Percentiles rank a stretch among this genome's conserved stretches.
Conservation (phyloP, 2,113 vertebrate species). For the Erythrolamprus reginae region DNA sequence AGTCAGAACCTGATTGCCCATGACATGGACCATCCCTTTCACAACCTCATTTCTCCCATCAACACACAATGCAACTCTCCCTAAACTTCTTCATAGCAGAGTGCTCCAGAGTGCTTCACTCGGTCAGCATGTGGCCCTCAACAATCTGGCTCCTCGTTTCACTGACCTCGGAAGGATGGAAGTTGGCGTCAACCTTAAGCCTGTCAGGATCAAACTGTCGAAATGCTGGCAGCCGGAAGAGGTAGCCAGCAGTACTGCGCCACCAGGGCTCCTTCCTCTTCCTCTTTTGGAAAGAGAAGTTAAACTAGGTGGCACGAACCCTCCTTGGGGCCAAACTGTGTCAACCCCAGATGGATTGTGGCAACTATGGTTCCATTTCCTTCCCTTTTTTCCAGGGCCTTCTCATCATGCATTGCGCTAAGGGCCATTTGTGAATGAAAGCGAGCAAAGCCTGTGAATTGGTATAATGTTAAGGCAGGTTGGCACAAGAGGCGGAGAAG, state of each 20-base stretch:
- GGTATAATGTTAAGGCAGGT: not conserved
- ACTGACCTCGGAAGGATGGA: no score
- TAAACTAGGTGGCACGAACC: not conserved
- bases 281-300: conserved; percentile 9
- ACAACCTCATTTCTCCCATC: not conserved
- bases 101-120: no score
- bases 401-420: not conserved
- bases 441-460: not conserved
- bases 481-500: not conserved
- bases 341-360: not conserved
- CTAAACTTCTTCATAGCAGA: not conserved
- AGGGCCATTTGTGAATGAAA: not conserved
- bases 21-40: not conserved
- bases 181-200: no score
- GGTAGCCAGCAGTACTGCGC: no score
- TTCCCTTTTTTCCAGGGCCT: not conserved
- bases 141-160: no score
- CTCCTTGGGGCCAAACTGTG: not conserved
- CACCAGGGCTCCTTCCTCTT: fast-evolving
- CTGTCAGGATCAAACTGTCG: no score
- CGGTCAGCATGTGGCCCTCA: no score
- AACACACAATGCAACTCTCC: not conserved
- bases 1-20: not conserved
- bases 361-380: not conserved
- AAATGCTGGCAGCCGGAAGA: no score